Base-by-base conservation (phyloP, 2,797 vertebrate genomes). In the Bradypodion pumilum region DNA sequence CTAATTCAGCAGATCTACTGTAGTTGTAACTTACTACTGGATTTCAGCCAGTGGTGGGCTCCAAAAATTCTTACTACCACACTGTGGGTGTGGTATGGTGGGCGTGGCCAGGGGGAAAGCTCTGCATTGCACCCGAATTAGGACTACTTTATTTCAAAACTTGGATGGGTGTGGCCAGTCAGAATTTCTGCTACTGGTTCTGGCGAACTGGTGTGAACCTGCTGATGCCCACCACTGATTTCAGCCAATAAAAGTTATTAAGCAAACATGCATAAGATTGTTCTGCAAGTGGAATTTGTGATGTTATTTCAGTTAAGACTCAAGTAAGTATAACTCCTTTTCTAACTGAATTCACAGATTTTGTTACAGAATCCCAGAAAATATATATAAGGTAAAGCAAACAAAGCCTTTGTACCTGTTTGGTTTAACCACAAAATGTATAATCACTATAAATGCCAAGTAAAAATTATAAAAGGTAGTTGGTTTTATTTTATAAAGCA, bases 401-500 rank as follows among this genome's bases (percentile, higher is more conserved):
- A 32, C 25, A 23, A 78, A 29, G 40, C 40, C 44, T 16, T 72
- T 2, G 2, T 9, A 4, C 9, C 5, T 2, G 44, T 9, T 62
- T n/a, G 8, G 37, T 19, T 29, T 75, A 46, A 4, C 23, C 10
- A 42, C 25, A 12, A 44, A 40, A 16, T 46, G 52, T 25, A 3
- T 29, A 74, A 83, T 25, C 40, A 62, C 0, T 56, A 27, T 74
- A 65, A 42, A 76, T 16, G 1, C 15, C 62, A 59, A 78, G 46
- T 78, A 59, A 40, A 15, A 40, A 16, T 81, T 56, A 56, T 78
- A 59, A 40, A 15, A 40, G 13, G 79, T 56, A 81, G 15, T 35
- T 75, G 80, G 7, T 62, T 2, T 25, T 83, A 27, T 85, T 73
- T 74, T 44, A 79, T 82, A 8, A 80, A 46, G 81, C 40, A 74